Evolutionary conservation across 1,140 invertebrate genomes (phyloP).

Genomic region (Cryptotermes secundus): DNA sequence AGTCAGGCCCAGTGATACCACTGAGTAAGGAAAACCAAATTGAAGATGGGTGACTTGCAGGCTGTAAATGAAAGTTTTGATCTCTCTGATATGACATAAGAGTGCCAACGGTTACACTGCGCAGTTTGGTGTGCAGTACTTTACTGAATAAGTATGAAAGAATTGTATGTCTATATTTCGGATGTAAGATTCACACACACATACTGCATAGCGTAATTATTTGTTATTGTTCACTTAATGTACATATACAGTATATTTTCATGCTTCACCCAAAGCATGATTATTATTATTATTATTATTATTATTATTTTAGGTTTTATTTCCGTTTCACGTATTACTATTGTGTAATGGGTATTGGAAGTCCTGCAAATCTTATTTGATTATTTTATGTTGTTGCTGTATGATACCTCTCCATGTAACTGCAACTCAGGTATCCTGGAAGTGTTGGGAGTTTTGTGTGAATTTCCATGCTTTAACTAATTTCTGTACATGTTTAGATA

Average conservation of each 20-base stretch:
- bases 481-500: background rate
- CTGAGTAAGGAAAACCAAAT: too few species aligned
- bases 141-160: too few species aligned
- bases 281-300: background rate
- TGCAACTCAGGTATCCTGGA: background rate
- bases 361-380: background rate
- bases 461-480: too few species aligned
- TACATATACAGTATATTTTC: background rate
- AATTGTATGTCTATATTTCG: too few species aligned
- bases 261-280: conserved; percentile 14
- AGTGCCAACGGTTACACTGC: too few species aligned
- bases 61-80: too few species aligned
- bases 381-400: background rate
- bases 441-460: background rate
- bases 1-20: too few species aligned
- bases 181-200: background rate
- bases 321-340: background rate
- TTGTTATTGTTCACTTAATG: background rate
- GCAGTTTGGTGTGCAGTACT: too few species aligned
- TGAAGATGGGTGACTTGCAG: too few species aligned
- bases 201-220: background rate
- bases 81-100: too few species aligned
- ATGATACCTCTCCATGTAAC: background rate
- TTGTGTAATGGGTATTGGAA: background rate
- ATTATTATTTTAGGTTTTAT: background rate